phyloP scores from a whole-genome alignment of 2,113 vertebrate genomes.

The Protobothrops flavoviridis region DNA sequence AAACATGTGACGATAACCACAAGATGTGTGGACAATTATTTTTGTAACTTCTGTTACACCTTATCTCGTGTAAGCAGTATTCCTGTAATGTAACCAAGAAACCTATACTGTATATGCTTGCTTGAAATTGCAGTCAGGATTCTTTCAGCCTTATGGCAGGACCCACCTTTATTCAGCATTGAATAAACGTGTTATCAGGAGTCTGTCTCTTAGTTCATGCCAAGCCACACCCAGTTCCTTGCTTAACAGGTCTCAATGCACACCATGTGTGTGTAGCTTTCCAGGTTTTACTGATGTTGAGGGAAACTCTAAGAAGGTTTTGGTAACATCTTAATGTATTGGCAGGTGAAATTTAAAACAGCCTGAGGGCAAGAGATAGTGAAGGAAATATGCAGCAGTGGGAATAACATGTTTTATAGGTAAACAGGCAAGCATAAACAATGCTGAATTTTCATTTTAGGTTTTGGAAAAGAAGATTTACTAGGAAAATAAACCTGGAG shows the following conservation, averaged over 20 bases:
- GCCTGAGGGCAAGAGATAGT: neutral
- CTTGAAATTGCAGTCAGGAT: neutral
- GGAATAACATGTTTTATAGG: neutral
- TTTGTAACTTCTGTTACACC: neutral
- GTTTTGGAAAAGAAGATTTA: constrained; percentile 29
- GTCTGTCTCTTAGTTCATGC: neutral
- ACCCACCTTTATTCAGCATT: neutral
- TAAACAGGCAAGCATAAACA: neutral
- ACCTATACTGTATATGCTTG: neutral
- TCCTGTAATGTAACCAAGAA: neutral
- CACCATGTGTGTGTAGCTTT: neutral
- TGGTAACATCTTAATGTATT: neutral
- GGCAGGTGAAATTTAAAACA: neutral
- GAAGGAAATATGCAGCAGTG: neutral
- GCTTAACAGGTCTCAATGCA: neutral
- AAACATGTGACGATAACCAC: neutral
- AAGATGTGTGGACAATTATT: neutral
- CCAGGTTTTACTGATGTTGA: neutral
- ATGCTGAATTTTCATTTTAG: neutral
- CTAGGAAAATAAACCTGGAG: neutral
- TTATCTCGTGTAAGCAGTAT: neutral
- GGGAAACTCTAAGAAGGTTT: neutral
- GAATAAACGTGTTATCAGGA: neutral
- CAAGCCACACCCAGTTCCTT: neutral
- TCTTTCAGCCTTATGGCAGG: neutral